These are phyloP conservation scores for Oedothorax gibbosus DNA, from an alignment of 1,140 invertebrate species.

Conservation along the genomic window DNA sequence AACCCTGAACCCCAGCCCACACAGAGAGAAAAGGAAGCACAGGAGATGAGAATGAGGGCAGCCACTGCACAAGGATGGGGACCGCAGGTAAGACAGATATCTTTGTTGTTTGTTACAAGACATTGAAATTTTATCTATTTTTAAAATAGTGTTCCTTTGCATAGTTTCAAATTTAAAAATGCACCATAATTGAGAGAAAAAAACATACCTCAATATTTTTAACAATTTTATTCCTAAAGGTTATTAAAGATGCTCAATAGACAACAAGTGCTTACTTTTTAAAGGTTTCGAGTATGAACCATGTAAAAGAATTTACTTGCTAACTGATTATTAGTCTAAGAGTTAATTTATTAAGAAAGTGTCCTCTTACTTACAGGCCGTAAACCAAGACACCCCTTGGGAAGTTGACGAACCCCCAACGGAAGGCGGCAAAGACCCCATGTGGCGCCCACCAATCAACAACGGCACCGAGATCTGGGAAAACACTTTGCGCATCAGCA, in stretches of 20 bases:
- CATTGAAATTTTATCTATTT: too few relatives aligned
- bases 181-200: too few relatives aligned
- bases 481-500: conserved; percentile 78
- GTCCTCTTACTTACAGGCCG: conserved; percentile 66
- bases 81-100: conserved; percentile 43
- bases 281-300: background rate
- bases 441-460: conserved; percentile 61
- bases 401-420: conserved; percentile 81
- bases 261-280: background rate
- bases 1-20: background rate
- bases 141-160: too few relatives aligned
- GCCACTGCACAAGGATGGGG: conserved; percentile 63
- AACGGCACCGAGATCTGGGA: conserved; percentile 93
- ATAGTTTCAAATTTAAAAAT: too few relatives aligned
- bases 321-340: background rate
- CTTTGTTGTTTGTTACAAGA: too few relatives aligned
- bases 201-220: too few relatives aligned
- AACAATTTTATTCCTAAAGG: too few relatives aligned
- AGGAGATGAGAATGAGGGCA: conserved; percentile 49
- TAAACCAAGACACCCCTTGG: conserved; percentile 94
- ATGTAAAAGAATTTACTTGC: background rate
- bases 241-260: too few relatives aligned
- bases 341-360: background rate
- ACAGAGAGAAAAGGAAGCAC: conserved; percentile 34
- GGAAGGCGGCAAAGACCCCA: conserved; percentile 75